Evolutionary conservation across 1,140 invertebrate genomes (phyloP), one percentile per base, ranked within the genome.

Genomic region (Sminthurides bifidus): DNA sequence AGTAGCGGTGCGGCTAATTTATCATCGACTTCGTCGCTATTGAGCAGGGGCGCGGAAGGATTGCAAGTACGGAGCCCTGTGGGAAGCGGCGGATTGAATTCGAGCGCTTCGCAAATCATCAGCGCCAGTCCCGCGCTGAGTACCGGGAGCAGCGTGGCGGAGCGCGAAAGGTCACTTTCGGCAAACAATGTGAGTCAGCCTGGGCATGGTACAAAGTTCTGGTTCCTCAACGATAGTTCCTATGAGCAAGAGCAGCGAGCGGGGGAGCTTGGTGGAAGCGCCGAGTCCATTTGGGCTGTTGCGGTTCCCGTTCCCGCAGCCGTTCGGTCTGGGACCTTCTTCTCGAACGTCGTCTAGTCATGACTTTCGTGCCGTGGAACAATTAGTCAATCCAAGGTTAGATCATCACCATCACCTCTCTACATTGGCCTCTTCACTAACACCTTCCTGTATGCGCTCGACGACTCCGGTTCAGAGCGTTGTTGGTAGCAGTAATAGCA

Each of bases 351-450:
- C 45, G 14, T 54, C 63, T 55, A 65, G 63, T 65, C 63, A 65
- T 58, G 63, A 65, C 58, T 65, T 65, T 46, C 50, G 63, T 44
- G 63, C 63, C 30, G 63, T 65, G 41, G 63, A 65, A 52, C 63
- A 65, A 45, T 58, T 65, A 51, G 63, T 65, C 57, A 59, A 54
- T 43, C 48, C 58, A 24, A 59, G 58, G 54, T 60, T 50, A 50
- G 54, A 50, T 6, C 58, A 33, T 44, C 27, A 35, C 35, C 43
- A 55, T 43, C 46, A 54, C 44, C 37, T 56, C 30, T 24, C 56
- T 12, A 70, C 73, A 23, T 69, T 73, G 1, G 15, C 52, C 15
- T 23, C 48, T 19, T 33, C 54, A 56, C 38, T 51, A 56, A 50
- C 35, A 43, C 33, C 35, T 29, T 19, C 49, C 8, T n/a, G 27